Evolutionary conservation across 2,113 vertebrate genomes (phyloP).

Genomic region (Semicossyphus pulcher): DNA sequence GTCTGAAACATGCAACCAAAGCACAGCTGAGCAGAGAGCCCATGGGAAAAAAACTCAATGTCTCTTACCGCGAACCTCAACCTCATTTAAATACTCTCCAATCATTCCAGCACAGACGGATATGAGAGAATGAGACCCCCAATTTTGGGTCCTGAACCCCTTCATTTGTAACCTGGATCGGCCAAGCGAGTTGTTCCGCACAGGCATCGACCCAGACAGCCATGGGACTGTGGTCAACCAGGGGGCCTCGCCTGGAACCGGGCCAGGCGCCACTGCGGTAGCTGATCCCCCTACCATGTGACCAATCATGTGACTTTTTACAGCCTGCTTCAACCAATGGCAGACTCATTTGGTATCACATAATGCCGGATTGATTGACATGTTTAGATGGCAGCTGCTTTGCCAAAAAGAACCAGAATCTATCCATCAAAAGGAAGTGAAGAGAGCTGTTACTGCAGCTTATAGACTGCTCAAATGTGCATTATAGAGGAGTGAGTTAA

Average conservation of each 20-base stretch:
- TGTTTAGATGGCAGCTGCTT: conserved; percentile 30
- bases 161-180: conserved; percentile 76
- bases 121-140: conserved; percentile 72
- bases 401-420: conserved; percentile 33
- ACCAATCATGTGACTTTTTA: conserved; percentile 64
- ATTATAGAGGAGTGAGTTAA: background rate
- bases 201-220: conserved; percentile 75
- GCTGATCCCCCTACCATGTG: conserved; percentile 63
- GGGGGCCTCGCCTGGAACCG: conserved; percentile 70
- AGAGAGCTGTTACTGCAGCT: conserved; percentile 14
- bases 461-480: background rate
- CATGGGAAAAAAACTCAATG: conserved; percentile 47
- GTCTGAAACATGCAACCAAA: conserved; percentile 23
- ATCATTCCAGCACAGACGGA: conserved; percentile 60
- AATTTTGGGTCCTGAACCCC: conserved; percentile 76
- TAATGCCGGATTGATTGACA: conserved; percentile 14
- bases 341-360: conserved; percentile 12
- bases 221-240: conserved; percentile 80
- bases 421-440: conserved; percentile 55
- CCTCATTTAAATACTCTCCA: conserved; percentile 65
- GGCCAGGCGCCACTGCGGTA: conserved; percentile 75
- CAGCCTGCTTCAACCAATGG: conserved; percentile 22
- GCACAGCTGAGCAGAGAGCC: conserved; percentile 29
- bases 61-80: conserved; percentile 64
- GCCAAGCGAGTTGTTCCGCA: conserved; percentile 57